Conservation (phyloP, 2,113 vertebrate genomes). For the Anguilla rostrata region DNA sequence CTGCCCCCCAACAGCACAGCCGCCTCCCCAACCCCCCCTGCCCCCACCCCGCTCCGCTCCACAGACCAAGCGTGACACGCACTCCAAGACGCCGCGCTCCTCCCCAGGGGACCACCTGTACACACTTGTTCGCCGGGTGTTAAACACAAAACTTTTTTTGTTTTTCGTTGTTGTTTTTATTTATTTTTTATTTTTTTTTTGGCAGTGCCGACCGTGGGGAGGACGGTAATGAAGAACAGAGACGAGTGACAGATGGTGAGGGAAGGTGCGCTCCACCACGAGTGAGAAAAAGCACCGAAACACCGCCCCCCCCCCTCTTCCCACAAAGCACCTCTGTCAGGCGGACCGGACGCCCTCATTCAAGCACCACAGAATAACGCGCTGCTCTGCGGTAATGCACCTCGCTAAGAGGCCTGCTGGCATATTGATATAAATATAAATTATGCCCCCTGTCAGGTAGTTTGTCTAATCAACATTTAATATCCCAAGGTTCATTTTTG, state of each 20-base stretch:
- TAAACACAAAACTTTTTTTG: constrained; percentile 20
- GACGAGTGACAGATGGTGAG: constrained; percentile 36
- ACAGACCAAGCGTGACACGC: constrained; percentile 29
- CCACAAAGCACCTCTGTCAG: constrained; percentile 8
- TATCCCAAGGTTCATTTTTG: constrained; percentile 36
- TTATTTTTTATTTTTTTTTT: background rate
- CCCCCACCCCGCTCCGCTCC: constrained; percentile 18
- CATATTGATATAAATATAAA: constrained; percentile 35
- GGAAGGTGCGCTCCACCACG: constrained; percentile 34
- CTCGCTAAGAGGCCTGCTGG: constrained; percentile 34
- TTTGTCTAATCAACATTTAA: constrained; percentile 51
- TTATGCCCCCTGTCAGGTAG: constrained; percentile 9
- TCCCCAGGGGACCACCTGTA: background rate
- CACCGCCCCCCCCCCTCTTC: background rate
- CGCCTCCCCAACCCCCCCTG: background rate
- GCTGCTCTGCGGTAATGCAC: constrained; percentile 27
- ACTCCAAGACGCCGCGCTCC: constrained; percentile 21
- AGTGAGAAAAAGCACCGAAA: constrained; percentile 6
- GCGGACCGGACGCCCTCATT: constrained; percentile 6
- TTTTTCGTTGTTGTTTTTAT: background rate
- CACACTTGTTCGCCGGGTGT: constrained; percentile 22
- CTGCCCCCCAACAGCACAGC: background rate
- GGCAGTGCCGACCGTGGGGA: background rate
- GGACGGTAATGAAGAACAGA: constrained; percentile 13
- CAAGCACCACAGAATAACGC: constrained; percentile 25